Evolutionary conservation across 2,113 vertebrate genomes (phyloP).

Genomic region (Morone chrysops): DNA sequence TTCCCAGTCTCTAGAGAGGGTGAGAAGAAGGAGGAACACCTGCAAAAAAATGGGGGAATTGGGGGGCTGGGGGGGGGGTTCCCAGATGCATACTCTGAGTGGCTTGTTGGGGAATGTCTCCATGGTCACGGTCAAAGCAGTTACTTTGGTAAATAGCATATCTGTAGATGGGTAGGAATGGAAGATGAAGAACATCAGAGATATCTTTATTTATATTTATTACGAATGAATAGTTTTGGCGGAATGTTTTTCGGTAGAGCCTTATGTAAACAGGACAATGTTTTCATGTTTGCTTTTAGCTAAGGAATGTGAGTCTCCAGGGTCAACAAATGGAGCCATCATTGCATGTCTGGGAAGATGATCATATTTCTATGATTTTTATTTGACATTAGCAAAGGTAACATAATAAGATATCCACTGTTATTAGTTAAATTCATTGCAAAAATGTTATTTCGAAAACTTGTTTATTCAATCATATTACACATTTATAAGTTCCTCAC

Average conservation of each 20-base stretch:
- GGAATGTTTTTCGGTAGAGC: neutral
- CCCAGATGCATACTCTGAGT: constrained; percentile 45
- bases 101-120: constrained; percentile 58
- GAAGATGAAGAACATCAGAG: neutral
- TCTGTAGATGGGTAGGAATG: neutral
- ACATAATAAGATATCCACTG: neutral
- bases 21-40: constrained; percentile 51
- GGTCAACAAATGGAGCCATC: neutral
- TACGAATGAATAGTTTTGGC: neutral
- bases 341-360: constrained; percentile 32
- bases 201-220: neutral
- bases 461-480: neutral
- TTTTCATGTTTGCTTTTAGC: constrained; percentile 27
- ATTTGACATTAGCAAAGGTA: neutral
- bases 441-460: neutral
- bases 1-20: constrained; percentile 28
- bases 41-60: constrained; percentile 21
- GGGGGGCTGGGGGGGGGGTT: constrained; percentile 19
- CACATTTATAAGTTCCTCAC: neutral
- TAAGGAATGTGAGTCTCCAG: neutral
- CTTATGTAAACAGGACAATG: constrained; percentile 12
- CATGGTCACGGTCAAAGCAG: constrained; percentile 51
- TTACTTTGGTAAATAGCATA: neutral
- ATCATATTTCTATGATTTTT: constrained; percentile 26
- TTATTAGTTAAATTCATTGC: neutral